These are phyloP conservation scores for Tetrax tetrax DNA, from an alignment of 2,113 vertebrate genomes.

Conservation along the genomic window DNA sequence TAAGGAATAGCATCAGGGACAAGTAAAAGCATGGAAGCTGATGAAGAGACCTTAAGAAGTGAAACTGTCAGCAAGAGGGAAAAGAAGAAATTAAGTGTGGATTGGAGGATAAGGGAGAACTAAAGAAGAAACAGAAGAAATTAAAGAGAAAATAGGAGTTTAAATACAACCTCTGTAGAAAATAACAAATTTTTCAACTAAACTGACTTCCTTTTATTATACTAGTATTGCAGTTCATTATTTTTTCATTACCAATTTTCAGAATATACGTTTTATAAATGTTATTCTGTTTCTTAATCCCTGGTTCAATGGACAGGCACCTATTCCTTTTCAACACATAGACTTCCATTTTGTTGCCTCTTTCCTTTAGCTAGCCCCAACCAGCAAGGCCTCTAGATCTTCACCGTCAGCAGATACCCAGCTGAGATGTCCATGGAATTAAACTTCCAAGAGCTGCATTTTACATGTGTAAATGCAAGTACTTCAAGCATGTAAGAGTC, in stretches of 20 bases:
- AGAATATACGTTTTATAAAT: neutral
- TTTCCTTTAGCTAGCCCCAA: neutral
- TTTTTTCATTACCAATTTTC: neutral
- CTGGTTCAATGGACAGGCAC: neutral
- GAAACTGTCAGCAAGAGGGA: neutral
- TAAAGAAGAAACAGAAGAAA: neutral
- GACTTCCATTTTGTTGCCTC: neutral
- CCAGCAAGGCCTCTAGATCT: neutral
- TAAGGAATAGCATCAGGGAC: neutral
- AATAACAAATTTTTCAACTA: neutral
- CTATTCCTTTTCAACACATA: neutral
- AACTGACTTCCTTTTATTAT: neutral
- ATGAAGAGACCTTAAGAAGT: neutral
- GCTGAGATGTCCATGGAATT: neutral
- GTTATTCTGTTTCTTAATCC: neutral
- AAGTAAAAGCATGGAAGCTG: neutral
- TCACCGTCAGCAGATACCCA: neutral
- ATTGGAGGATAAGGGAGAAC: neutral
- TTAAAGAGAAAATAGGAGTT: neutral
- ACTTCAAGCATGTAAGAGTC: neutral
- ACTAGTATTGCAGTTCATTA: neutral
- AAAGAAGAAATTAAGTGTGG: neutral
- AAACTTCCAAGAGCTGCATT: neutral
- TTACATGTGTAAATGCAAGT: neutral
- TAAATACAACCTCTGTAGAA: neutral